Evolutionary conservation across 2,113 vertebrate genomes (phyloP).

Genomic region (Fregata magnificens): DNA sequence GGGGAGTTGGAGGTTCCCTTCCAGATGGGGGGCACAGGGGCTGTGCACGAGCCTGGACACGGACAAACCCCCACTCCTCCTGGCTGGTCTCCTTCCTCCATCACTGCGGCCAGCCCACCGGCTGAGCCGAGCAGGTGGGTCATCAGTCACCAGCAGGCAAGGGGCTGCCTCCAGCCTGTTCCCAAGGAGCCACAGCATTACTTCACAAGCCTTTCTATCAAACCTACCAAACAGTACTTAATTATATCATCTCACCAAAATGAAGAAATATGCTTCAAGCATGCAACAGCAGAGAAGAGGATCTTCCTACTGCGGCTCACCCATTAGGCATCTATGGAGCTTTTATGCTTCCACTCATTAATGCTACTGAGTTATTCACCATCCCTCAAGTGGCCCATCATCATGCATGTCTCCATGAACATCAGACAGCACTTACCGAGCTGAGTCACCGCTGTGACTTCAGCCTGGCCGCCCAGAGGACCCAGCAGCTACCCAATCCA

Average conservation of each 20-base stretch:
- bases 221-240: not conserved
- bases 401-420: not conserved
- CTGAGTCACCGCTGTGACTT: not conserved
- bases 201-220: not conserved
- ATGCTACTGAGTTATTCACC: not conserved
- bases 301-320: not conserved
- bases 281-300: not conserved
- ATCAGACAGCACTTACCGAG: not conserved
- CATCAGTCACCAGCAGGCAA: not conserved
- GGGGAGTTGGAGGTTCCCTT: not conserved
- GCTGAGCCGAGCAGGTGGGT: not conserved
- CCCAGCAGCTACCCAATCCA: not conserved
- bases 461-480: not conserved
- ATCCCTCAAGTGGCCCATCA: not conserved
- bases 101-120: accelerated
- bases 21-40: not conserved
- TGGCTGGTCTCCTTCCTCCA: not conserved
- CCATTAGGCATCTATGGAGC: not conserved
- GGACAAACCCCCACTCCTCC: not conserved
- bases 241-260: accelerated
- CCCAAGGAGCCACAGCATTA: not conserved
- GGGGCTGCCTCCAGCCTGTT: not conserved
- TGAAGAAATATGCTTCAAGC: not conserved
- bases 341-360: not conserved
- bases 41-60: not conserved